Base-by-base conservation (phyloP, 2,888 invertebrate genomes). In the Poecilobothrus nobilitatus region DNA sequence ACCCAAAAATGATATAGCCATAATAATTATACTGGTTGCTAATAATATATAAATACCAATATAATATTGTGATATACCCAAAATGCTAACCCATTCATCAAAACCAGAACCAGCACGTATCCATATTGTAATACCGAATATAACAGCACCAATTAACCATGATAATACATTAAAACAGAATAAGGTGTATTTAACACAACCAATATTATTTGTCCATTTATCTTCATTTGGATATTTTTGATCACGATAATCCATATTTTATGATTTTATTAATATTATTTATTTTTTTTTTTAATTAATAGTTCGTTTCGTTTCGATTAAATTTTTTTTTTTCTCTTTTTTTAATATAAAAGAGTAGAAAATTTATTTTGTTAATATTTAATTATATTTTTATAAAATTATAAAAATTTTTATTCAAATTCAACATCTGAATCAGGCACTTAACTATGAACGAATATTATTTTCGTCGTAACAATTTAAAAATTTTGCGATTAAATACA, bases 41-140 rank as follows among this genome's bases (percentile, higher is more conserved):
- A 95, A 87, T 71, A 94, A 85, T 71, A 95, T 86, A 79, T 94
- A 95, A 74, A 92, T 85, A 2, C 94, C 95, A 71, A 89, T 90
- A 84, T 93, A 94, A 81, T 91, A 93, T 71, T 88, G 85, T 72
- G 88, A 83, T 65, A 94, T 88, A 70, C 90, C 85, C 71, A 95
- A 81, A 70, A 89, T 88, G 66, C 85, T 84, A 73, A 94, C 87
- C 91, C 92, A 94, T 75, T 92, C 91, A 76, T 89, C 89, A 77
- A 94, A 90, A 5, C 90, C 91, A 0, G 89, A 88, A 76, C 95
- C 94, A 68, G 91, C 85, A 74, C 90, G 86, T 73, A 94, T 85
- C 92, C 94, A 94, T 68, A 94, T 83, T 70, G 91, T 89, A 15
- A 94, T 82, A 0, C 89, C 90, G 76, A 94, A 91, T 74, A 94